These are phyloP conservation scores for Actinia tenebrosa DNA, from an alignment of 64 coral and sea anemone genomes.

Conservation along the genomic window DNA sequence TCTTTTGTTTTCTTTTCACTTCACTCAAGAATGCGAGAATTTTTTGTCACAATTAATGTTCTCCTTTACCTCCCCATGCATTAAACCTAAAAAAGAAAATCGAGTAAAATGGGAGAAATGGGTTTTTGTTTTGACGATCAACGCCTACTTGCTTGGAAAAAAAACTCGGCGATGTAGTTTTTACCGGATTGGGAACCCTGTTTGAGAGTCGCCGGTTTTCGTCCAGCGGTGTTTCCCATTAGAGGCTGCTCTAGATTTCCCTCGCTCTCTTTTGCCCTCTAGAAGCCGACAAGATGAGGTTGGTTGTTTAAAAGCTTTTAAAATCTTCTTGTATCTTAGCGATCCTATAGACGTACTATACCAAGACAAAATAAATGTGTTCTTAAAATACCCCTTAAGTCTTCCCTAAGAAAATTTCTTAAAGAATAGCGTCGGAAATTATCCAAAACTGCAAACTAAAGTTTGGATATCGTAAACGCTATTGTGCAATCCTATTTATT, in stretches of 20 bases:
- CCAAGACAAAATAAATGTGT: background rate
- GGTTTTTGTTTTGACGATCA: too few species aligned
- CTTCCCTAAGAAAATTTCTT: background rate
- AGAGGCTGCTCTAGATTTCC: background rate
- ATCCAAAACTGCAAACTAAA: background rate
- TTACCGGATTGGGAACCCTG: conserved; percentile 10
- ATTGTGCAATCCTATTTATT: background rate
- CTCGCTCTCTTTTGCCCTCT: background rate
- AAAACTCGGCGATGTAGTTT: too few species aligned
- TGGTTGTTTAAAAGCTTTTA: background rate
- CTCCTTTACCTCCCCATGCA: too few species aligned
- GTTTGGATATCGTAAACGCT: too few species aligned
- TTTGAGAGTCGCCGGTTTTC: background rate
- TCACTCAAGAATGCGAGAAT: too few species aligned
- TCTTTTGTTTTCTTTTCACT: too few species aligned
- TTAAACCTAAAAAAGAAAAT: too few species aligned
- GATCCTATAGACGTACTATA: background rate
- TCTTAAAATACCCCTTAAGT: background rate
- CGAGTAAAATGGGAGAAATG: too few species aligned
- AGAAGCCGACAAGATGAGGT: conserved; percentile 9
- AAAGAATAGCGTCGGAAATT: background rate
- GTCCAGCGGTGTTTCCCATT: background rate
- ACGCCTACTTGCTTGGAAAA: too few species aligned
- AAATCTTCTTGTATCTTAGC: background rate
- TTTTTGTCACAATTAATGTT: too few species aligned